Base-by-base conservation (phyloP, 2,797 vertebrate species). In the Lagodon rhomboides region DNA sequence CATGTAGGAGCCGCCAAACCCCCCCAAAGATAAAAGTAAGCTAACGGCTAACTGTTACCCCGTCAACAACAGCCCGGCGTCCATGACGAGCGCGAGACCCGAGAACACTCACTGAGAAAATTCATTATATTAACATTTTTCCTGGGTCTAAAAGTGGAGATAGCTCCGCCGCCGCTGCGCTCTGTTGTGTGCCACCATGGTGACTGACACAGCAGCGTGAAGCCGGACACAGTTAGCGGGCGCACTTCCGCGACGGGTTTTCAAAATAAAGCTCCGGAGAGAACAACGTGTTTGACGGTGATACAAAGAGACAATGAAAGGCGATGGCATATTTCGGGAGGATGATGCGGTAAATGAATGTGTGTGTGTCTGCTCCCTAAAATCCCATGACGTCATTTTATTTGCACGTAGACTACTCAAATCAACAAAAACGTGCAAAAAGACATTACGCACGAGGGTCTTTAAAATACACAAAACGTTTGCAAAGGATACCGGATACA, bases 101-200 rank as follows among this genome's bases (percentile, higher is more conserved):
- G 60, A 49, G n/a, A 41, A n/a, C 71, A 34, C 49, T 77, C 82
- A 67, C 73, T 49, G 71, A 77, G 27, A 72, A 54, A 63, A 79
- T 23, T 49, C 71, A 75, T 77, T 30, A 76, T 61, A 55, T 77
- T 71, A 43, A 60, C 82, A 71, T 92, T 79, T 84, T 84, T 34
- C 41, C 50, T 43, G 61, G 75, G 61, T 75, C 85, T 85, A 86
- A 90, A 91, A 92, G 91, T 89, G 87, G 66, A 79, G 85, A 84
- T 69, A 58, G 79, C 55, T 83, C 79, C 84, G 73, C 87, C 83
- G 85, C 87, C 84, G 81, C 78, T 90, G 62, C 4, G 79, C 75
- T 89, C 89, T 94, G 93, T 93, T 94, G 92, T 96, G 20, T 84
- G 92, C 93, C 95, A 94, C 95, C 96, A 96, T 96, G 95, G 95